These are phyloP conservation scores for Spheniscus humboldti DNA, from an alignment of 2,797 vertebrate species.

Conservation along the genomic window DNA sequence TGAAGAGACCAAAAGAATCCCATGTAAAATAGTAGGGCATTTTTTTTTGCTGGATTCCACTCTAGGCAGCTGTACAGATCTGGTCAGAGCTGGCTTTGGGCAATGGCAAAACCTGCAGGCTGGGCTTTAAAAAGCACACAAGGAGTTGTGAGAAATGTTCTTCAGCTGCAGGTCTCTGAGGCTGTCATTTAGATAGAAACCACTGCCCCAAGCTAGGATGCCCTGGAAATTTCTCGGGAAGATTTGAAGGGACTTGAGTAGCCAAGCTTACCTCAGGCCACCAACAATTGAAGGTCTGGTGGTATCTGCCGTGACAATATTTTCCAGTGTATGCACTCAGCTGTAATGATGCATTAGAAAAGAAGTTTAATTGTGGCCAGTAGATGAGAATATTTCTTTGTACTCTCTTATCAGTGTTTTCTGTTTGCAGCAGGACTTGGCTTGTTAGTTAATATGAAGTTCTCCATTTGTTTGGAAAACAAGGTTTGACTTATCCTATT, in stretches of 20 bases:
- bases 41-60: background rate
- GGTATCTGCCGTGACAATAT: background rate
- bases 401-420: constrained; percentile 68
- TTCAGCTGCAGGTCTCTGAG: background rate
- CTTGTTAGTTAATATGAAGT: constrained; percentile 57
- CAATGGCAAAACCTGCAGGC: background rate
- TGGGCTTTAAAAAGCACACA: background rate
- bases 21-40: background rate
- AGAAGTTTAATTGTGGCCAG: constrained; percentile 56
- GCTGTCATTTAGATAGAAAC: background rate
- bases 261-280: background rate
- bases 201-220: background rate
- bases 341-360: constrained; percentile 33
- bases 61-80: constrained; percentile 1
- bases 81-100: background rate
- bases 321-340: constrained; percentile 22
- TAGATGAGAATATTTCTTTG: constrained; percentile 63
- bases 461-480: constrained; percentile 72
- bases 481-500: constrained; percentile 54
- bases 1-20: constrained; percentile 5
- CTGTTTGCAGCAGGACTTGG: constrained; percentile 46
- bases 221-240: constrained; percentile 21
- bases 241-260: background rate
- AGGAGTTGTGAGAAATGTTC: background rate
- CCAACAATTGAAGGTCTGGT: background rate